phyloP scores from a whole-genome alignment of 2,888 invertebrate genomes.

The Cantharis lateralis region DNA sequence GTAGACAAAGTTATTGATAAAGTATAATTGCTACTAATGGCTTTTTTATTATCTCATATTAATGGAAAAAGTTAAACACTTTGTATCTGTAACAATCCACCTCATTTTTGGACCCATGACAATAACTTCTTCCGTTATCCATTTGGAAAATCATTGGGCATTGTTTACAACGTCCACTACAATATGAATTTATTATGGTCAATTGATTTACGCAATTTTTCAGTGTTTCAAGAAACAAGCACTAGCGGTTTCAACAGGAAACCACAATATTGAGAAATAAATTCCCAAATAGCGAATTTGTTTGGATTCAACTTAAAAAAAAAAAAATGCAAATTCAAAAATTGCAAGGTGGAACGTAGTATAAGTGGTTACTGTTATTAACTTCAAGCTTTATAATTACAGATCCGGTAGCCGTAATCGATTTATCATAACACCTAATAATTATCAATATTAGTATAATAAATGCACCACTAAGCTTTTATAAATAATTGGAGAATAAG shows the following conservation, averaged over 20 bases:
- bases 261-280: not conserved
- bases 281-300: not conserved
- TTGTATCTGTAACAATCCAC: not conserved
- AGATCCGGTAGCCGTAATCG: not conserved
- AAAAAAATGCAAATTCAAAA: not conserved
- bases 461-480: slow-evolving; percentile 2
- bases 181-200: not conserved
- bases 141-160: not conserved
- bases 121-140: not conserved
- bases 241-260: no score
- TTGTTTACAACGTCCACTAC: not conserved
- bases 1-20: not conserved
- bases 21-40: not conserved
- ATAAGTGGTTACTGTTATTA: not conserved
- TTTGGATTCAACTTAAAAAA: no score
- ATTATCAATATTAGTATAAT: not conserved
- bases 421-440: not conserved
- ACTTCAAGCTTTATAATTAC: not conserved
- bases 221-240: no score
- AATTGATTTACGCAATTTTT: no score
- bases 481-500: slow-evolving; percentile 38
- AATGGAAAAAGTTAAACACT: not conserved
- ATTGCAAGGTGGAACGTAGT: not conserved
- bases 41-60: not conserved
- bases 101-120: not conserved